A percentile compares a stretch with the other conserved stretches of the same genome.
Conservation (phyloP, 2,113 vertebrate species). For the Cololabis saira region DNA sequence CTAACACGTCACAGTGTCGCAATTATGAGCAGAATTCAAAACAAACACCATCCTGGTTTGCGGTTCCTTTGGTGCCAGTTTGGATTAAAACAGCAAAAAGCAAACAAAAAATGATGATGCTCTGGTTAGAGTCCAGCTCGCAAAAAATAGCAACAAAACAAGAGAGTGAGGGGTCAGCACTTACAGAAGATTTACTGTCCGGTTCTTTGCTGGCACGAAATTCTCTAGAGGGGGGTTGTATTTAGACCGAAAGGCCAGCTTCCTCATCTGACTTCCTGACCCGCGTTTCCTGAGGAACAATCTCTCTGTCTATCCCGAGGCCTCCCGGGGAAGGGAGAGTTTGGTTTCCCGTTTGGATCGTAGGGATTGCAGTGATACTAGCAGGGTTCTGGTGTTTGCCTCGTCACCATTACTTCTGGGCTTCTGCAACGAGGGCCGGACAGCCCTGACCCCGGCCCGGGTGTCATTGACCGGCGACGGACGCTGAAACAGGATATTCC, state of each 20-base stretch:
- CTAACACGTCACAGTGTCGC: conserved; percentile 44
- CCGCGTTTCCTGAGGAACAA: conserved; percentile 62
- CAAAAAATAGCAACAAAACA: conserved; percentile 58
- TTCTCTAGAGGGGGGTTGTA: conserved; percentile 54
- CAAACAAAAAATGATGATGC: conserved; percentile 39
- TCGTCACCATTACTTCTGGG: background rate
- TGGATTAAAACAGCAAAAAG: conserved; percentile 4
- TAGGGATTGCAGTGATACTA: too few relatives aligned
- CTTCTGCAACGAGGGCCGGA: conserved; percentile 34
- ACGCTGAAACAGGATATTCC: conserved; percentile 80
- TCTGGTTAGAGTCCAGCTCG: conserved; percentile 32
- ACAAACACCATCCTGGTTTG: conserved; percentile 55
- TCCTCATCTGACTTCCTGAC: conserved; percentile 71
- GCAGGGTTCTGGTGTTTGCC: too few relatives aligned
- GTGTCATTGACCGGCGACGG: conserved; percentile 71
- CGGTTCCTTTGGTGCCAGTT: conserved; percentile 25
- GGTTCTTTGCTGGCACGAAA: conserved; percentile 44
- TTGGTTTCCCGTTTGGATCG: conserved; percentile 48
- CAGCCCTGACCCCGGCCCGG: conserved; percentile 73
- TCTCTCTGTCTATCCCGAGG: conserved; percentile 50
- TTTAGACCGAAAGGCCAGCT: conserved; percentile 62
- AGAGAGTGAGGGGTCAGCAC: conserved; percentile 33
- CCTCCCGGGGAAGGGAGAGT: conserved; percentile 62
- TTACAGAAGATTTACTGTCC: conserved; percentile 55
- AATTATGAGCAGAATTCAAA: conserved; percentile 40